These are phyloP conservation scores for Arremon aurantiirostris DNA, from an alignment of 2,797 vertebrate genomes.

Conservation along the genomic window DNA sequence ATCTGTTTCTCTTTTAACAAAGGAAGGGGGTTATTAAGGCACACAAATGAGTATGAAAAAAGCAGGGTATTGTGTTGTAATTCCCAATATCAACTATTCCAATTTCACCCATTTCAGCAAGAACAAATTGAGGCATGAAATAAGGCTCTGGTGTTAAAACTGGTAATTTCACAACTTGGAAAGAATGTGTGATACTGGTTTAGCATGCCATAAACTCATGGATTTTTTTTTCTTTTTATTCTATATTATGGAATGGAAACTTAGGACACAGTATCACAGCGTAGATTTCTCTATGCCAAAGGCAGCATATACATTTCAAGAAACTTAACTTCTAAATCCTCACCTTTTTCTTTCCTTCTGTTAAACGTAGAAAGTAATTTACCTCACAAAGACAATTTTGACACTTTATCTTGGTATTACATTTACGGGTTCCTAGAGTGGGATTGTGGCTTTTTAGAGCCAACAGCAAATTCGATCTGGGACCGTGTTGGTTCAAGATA, in stretches of 20 bases:
- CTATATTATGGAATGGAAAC: background rate
- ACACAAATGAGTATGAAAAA: background rate
- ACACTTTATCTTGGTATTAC: background rate
- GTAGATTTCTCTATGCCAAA: background rate
- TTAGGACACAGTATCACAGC: rapidly evolving
- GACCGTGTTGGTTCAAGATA: background rate
- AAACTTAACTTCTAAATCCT: background rate
- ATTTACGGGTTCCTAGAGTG: background rate
- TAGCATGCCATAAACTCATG: background rate
- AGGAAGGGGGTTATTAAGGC: background rate
- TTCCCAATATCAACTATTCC: background rate
- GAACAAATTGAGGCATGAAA: background rate
- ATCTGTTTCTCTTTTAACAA: background rate
- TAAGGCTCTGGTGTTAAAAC: background rate
- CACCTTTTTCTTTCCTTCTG: background rate
- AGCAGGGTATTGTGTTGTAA: background rate
- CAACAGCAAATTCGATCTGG: background rate
- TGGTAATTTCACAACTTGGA: background rate
- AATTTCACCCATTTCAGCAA: background rate
- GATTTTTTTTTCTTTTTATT: background rate
- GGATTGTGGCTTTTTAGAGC: background rate
- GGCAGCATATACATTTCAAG: background rate
- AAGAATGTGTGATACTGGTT: background rate
- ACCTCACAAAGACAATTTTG: background rate
- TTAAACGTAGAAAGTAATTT: background rate